phyloP scores from a whole-genome alignment of 2,888 invertebrate genomes.

The Hesperia comma region DNA sequence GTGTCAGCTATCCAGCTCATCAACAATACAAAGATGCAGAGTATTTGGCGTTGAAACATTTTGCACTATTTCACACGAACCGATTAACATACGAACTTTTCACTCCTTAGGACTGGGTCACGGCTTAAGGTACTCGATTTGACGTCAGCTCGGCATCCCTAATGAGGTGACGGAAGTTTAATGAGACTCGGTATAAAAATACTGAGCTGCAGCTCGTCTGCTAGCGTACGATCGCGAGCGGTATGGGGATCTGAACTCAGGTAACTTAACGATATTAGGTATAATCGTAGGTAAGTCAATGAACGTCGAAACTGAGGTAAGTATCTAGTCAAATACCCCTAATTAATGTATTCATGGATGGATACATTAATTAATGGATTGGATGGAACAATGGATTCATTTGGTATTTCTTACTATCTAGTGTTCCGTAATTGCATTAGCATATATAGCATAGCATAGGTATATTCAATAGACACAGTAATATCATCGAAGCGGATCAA shows the following conservation, averaged over 20 bases:
- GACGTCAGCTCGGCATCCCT: slow-evolving; percentile 38
- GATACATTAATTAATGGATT: no score
- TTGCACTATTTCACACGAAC: slow-evolving; percentile 41
- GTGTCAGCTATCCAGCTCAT: slow-evolving; percentile 68
- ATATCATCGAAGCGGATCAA: no score
- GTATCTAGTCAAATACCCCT: no score
- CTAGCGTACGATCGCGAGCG: neutral
- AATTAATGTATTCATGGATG: no score
- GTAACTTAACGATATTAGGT: no score
- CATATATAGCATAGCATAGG: no score
- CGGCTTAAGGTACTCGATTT: slow-evolving; percentile 22
- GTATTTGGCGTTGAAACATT: slow-evolving; percentile 63
- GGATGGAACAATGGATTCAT: no score
- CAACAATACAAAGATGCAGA: slow-evolving; percentile 60
- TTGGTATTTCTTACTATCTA: no score
- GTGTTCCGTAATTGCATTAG: no score
- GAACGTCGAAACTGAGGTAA: no score
- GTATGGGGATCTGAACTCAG: neutral
- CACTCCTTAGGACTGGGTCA: slow-evolving; percentile 28
- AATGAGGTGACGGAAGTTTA: slow-evolving; percentile 53
- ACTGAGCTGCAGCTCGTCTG: neutral
- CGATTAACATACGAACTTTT: slow-evolving; percentile 35
- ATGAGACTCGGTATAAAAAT: slow-evolving; percentile 31
- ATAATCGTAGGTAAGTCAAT: no score
- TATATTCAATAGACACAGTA: no score